phyloP scores from a whole-genome alignment of 2,113 vertebrate species.

The Boulengerochromis microlepis region DNA sequence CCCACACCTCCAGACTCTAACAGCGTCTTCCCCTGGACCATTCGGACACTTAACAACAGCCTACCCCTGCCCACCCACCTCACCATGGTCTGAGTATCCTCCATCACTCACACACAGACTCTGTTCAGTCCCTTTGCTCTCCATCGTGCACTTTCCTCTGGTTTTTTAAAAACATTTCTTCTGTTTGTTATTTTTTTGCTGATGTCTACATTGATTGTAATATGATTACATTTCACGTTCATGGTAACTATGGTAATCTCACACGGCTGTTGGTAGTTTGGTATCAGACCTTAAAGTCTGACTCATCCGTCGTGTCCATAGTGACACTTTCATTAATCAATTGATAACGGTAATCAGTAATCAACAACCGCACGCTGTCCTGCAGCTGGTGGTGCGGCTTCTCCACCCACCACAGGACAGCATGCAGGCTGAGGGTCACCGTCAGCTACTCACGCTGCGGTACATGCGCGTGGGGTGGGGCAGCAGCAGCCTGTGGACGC shows the following conservation, averaged over 20 bases:
- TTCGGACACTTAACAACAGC: too few species aligned
- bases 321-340: not conserved
- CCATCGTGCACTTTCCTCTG: too few species aligned
- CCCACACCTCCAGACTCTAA: too few species aligned
- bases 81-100: too few species aligned
- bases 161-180: too few species aligned
- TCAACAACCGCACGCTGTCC: not conserved
- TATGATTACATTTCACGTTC: not conserved
- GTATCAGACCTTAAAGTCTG: not conserved
- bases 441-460: conserved; percentile 78
- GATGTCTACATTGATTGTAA: not conserved
- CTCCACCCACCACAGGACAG: rapidly evolving
- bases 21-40: too few species aligned
- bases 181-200: too few species aligned
- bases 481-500: conserved; percentile 83
- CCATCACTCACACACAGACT: too few species aligned
- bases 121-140: too few species aligned
- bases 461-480: conserved; percentile 87
- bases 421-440: not conserved
- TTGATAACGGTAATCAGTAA: not conserved
- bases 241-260: not conserved
- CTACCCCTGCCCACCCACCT: too few species aligned
- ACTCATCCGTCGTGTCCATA: rapidly evolving
- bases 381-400: not conserved
- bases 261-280: not conserved